Evolutionary conservation across 2,888 invertebrate genomes (phyloP).

Genomic region (Amblyjoppa fuscipennis): DNA sequence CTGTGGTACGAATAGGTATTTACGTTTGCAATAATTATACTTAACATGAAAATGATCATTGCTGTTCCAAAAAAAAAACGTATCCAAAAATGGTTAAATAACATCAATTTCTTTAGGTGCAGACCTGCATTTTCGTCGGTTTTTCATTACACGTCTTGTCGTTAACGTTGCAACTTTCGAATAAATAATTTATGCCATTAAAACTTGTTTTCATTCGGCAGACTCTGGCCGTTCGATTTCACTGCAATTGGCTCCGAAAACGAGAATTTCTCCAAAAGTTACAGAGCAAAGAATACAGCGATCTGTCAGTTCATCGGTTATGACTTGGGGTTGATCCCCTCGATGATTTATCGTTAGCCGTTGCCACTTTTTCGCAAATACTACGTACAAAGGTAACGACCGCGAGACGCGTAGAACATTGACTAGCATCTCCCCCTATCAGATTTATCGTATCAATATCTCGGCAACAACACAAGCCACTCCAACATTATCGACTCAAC

Average conservation of each 20-base stretch:
- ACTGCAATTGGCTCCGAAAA: neutral
- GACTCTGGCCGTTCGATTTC: no score
- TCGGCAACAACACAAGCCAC: conserved; percentile 77
- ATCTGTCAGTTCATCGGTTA: neutral
- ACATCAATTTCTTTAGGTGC: neutral
- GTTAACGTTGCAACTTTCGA: neutral
- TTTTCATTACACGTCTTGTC: neutral
- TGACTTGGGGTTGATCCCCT: neutral
- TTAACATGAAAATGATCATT: neutral
- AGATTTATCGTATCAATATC: conserved; percentile 77
- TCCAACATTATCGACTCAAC: conserved; percentile 76
- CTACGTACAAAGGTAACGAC: conserved; percentile 32
- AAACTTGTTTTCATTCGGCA: neutral
- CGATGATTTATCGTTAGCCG: conserved; percentile 62
- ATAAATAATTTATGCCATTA: neutral
- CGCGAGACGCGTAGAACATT: conserved; percentile 13
- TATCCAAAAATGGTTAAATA: neutral
- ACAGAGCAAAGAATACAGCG: no score
- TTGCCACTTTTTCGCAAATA: conserved; percentile 9
- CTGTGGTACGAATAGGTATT: no score
- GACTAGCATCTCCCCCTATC: conserved; percentile 67
- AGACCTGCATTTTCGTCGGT: neutral
- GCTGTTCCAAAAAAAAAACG: neutral
- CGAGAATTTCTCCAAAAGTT: no score
- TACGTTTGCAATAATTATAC: neutral